phyloP scores from a whole-genome alignment of 2,113 vertebrate species.

The Todiramphus saurophagus region DNA sequence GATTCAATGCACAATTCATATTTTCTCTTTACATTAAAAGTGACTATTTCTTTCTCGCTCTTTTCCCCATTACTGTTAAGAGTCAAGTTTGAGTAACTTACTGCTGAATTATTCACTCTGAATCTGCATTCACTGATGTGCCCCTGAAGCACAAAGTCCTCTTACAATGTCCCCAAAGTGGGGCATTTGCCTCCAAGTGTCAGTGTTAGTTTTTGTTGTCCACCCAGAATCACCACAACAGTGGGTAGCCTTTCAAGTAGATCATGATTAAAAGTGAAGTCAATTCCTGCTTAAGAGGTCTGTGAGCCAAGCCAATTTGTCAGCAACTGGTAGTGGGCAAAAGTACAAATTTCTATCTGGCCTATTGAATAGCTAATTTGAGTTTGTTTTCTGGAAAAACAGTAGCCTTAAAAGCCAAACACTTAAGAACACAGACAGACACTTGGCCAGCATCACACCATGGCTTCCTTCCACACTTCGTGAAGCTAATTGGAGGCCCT shows the following conservation, averaged over 20 bases:
- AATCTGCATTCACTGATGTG: background rate
- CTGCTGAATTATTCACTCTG: background rate
- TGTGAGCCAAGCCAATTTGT: slow-evolving; percentile 84
- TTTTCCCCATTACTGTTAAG: background rate
- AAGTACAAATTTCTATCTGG: slow-evolving; percentile 81
- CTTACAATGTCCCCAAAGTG: background rate
- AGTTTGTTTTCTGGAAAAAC: slow-evolving; percentile 83
- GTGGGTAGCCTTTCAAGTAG: slow-evolving; percentile 77
- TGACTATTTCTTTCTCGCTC: background rate
- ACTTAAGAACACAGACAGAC: slow-evolving; percentile 82
- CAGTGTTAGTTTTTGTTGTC: slow-evolving; percentile 27
- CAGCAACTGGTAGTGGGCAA: slow-evolving; percentile 80
- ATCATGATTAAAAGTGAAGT: slow-evolving; percentile 77
- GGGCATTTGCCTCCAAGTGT: slow-evolving; percentile 33
- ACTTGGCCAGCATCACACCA: slow-evolving; percentile 76
- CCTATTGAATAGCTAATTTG: slow-evolving; percentile 82
- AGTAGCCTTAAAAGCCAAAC: slow-evolving; percentile 81
- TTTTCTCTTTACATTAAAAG: background rate
- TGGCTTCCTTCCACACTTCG: slow-evolving; percentile 80
- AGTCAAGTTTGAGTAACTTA: background rate
- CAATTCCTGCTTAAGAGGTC: slow-evolving; percentile 79
- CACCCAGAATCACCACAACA: slow-evolving; percentile 68
- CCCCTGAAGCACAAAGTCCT: background rate
- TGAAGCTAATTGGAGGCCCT: slow-evolving; percentile 77
- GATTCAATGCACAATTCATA: background rate